Conservation (phyloP, 2,113 vertebrate genomes). For the Burhinus oedicnemus region DNA sequence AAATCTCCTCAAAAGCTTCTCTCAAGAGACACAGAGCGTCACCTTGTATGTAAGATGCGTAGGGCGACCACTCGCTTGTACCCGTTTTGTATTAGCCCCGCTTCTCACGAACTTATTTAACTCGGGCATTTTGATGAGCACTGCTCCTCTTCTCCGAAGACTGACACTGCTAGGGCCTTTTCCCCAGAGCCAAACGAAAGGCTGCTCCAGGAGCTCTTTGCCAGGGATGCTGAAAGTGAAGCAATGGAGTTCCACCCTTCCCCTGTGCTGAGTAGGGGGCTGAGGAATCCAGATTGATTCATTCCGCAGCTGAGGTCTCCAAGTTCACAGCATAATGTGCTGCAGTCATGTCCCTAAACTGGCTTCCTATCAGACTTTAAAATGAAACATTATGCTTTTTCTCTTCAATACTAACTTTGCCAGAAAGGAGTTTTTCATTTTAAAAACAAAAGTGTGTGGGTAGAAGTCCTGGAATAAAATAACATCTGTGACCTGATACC, state of each 20-base stretch:
- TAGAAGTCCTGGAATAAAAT: neutral
- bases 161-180: neutral
- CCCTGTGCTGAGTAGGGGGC: slow-evolving; percentile 3
- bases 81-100: neutral
- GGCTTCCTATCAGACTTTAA: slow-evolving; percentile 8
- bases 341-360: slow-evolving; percentile 45
- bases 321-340: neutral
- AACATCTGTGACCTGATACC: neutral
- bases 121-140: neutral
- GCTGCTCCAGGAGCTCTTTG: neutral
- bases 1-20: neutral
- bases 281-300: slow-evolving; percentile 25
- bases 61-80: neutral
- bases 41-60: neutral
- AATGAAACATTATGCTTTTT: slow-evolving; percentile 26
- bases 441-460: neutral
- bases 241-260: slow-evolving; percentile 24
- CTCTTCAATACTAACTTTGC: neutral
- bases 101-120: neutral
- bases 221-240: slow-evolving; percentile 12
- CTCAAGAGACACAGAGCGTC: neutral
- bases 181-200: neutral
- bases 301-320: neutral
- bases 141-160: neutral
- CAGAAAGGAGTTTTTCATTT: neutral